Evolutionary conservation across 2,797 vertebrate genomes (phyloP), one percentile per base, ranked within the genome.

Genomic region (Sylvia borin): DNA sequence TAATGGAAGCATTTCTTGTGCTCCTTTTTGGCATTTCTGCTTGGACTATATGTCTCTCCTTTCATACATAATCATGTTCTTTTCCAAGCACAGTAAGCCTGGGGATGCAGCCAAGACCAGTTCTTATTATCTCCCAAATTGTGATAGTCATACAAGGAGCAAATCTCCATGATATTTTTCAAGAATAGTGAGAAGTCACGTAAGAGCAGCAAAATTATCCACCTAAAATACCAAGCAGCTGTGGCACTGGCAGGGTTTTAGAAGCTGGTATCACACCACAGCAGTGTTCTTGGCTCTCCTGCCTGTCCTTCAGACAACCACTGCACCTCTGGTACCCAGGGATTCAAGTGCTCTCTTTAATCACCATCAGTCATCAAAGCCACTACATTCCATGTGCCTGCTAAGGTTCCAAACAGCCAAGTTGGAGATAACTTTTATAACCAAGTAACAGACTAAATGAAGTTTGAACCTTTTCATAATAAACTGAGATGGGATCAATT

Each of bases 151-250:
- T 42, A 83, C 62, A 88, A 86, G 77, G 22, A 92, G 15, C 26
- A 92, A 92, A 92, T 71, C 19, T 82, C 67, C n/a, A 18, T 53
- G 16, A 85, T 77, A 67, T 89, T 83, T 91, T 87, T 80, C 78
- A 94, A 82, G 54, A 93, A 77, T 74, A 74, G 87, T 75, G 61
- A 91, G 61, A 94, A 94, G 66, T 77, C 78, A 55, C 31, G 31
- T 31, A 93, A 67, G 11, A 88, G n/a, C 50, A 95, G 36, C 21
- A 90, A 84, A 93, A 90, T 68, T 90, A 80, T 62, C 61, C 38
- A 16, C 83, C 64, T 74, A 68, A 90, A 88, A 77, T 50, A 74
- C 13, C 42, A 72, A 90, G 73, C 82, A 95, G 73, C 90, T 89
- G 76, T 88, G 73, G 13, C 70, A 58, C 38, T 94, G 85, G 66